Evolutionary conservation across 2,888 invertebrate species (phyloP), one percentile per base, ranked within the genome.

Genomic region (Acrobeloides nanus): DNA sequence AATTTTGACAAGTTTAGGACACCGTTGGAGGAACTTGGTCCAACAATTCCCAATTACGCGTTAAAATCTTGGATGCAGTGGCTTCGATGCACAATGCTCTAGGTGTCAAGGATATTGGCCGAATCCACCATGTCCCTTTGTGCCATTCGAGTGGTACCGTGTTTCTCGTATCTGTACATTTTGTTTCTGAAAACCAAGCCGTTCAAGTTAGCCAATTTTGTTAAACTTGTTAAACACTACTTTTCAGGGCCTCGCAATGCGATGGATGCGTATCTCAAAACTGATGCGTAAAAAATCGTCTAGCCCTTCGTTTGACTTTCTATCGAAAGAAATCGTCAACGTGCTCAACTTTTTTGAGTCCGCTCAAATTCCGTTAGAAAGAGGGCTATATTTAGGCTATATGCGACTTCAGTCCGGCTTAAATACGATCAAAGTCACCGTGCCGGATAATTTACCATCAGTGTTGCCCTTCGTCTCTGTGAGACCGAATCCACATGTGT

Each of bases 91-190:
- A 83, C 76, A 78, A 78, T 59, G 68, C 69, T 7, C 48, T 66
- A 89, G 87, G 90, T 61, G 81, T 89, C 48, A 87, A 87, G 70
- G 92, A 97, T 75, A 81, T 97, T 66, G 95, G 97, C 4, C 89
- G 90, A 75, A 79, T 95, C 37, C 90, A 87, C 78, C 86, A 89
- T 77, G 86, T 86, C 68, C 89, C 92, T 0, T 78, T 95, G 31
- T 80, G 84, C 57, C 90, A 93, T 75, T 81, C 84, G 0, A 77
- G 87, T 74, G 92, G 92, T 35, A 89, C 89, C 1, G 82, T 89
- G 29, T 88, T 95, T 3, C 79, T 97, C 37, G 86, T 87, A 29
- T 86, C 88, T 60, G 84, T 90, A 53, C 86, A 86, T 74, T 81
- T 82, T 64, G 79, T 86, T 47, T 82, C 83, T 71, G 84, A 85